Evolutionary conservation across 2,113 vertebrate species (phyloP).

Genomic region (Muntiacus muntjak): DNA sequence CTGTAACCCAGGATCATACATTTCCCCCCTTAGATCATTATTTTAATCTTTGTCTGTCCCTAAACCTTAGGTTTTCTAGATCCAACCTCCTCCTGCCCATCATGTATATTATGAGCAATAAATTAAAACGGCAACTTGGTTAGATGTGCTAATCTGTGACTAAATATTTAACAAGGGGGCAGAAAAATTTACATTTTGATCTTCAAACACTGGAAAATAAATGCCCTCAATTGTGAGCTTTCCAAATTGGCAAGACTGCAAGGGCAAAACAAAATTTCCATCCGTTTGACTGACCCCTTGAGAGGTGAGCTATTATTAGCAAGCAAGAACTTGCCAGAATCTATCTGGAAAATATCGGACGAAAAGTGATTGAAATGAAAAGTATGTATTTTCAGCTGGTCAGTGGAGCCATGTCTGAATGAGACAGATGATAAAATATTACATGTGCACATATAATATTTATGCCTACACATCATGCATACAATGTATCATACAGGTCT

Average conservation of each 20-base stretch:
- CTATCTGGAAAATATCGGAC: constrained; percentile 39
- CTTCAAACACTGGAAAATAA: constrained; percentile 59
- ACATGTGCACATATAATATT: neutral
- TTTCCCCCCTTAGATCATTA: neutral
- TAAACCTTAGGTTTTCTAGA: neutral
- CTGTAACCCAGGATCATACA: neutral
- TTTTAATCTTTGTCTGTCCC: neutral
- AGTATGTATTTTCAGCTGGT: neutral
- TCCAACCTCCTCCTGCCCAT: neutral
- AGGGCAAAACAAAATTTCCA: constrained; percentile 65
- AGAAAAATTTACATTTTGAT: constrained; percentile 62
- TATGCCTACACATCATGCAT: neutral
- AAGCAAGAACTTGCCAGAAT: neutral
- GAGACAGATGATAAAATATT: neutral
- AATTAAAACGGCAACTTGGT: constrained; percentile 41
- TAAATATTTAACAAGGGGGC: constrained; percentile 66
- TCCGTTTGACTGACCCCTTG: neutral
- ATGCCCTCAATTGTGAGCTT: constrained; percentile 57
- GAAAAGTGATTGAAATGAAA: constrained; percentile 38
- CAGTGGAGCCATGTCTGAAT: neutral
- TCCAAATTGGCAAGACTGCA: constrained; percentile 58
- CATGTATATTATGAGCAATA: neutral
- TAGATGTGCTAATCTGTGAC: constrained; percentile 54
- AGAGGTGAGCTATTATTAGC: constrained; percentile 46
- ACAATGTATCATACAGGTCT: neutral